Conservation (phyloP, 2,888 invertebrate genomes). For the Tridacna gigas region DNA sequence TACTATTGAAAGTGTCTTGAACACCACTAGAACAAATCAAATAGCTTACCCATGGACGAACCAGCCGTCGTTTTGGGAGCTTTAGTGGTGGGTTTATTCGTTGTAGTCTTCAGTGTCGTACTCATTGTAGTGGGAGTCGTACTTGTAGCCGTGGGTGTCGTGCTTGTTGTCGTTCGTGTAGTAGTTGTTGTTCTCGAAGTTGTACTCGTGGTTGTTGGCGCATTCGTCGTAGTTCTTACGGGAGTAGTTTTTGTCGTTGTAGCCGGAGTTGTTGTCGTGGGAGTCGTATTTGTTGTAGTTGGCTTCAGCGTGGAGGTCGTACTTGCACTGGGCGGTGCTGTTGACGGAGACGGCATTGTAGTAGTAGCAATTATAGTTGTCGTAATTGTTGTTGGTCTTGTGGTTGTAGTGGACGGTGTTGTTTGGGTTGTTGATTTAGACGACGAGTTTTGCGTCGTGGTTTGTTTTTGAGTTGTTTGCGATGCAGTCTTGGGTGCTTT, state of each 20-base stretch:
- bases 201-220: not conserved
- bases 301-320: slow-evolving; percentile 28
- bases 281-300: not conserved
- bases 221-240: not conserved
- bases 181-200: not conserved
- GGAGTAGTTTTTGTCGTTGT: not conserved
- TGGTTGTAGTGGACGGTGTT: slow-evolving; percentile 10
- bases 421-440: slow-evolving; percentile 24
- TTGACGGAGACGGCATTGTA: not conserved
- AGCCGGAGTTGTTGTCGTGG: slow-evolving; percentile 29
- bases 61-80: not conserved
- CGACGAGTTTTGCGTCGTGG: slow-evolving; percentile 19
- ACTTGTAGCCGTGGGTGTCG: no score
- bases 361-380: slow-evolving; percentile 18
- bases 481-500: slow-evolving; percentile 15
- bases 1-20: no score
- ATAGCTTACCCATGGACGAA: slow-evolving; percentile 1
- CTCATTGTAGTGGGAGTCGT: no score
- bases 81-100: slow-evolving; percentile 1
- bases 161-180: slow-evolving; percentile 13
- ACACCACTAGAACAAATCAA: no score
- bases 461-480: slow-evolving; percentile 7
- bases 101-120: not conserved
- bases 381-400: not conserved
- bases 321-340: no score